Conservation (phyloP, 2,888 invertebrate genomes). For the Drosophila nigritarsus region DNA sequence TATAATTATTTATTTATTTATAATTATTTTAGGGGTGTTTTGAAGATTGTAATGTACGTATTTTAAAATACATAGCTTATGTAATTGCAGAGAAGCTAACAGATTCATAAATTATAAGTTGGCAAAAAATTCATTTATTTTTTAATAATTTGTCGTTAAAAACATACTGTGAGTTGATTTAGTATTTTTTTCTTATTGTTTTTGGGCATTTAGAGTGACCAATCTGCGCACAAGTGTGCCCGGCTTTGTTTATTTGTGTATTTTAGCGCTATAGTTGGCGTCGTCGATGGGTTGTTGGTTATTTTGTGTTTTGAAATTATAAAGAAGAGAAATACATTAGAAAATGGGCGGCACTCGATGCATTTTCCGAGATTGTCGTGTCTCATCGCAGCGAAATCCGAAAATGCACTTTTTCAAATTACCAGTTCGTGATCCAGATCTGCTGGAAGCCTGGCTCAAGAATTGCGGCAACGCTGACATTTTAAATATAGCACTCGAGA, state of each 20-base stretch:
- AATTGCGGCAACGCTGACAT: conserved; percentile 63
- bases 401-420: conserved; percentile 86
- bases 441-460: conserved; percentile 68
- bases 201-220: conserved; percentile 22
- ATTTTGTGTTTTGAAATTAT: conserved; percentile 2
- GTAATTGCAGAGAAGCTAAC: too few species aligned
- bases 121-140: not conserved
- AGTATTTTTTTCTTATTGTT: conserved; percentile 8
- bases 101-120: not conserved
- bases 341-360: conserved; percentile 86
- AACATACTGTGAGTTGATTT: not conserved
- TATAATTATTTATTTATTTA: not conserved
- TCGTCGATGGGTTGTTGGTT: conserved; percentile 7
- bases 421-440: conserved; percentile 82
- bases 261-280: conserved; percentile 6
- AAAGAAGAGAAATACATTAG: not conserved
- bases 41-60: not conserved
- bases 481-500: conserved; percentile 81
- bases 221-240: conserved; percentile 8
- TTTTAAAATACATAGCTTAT: not conserved
- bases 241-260: not conserved
- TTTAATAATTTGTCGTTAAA: not conserved
- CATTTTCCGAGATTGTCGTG: conserved; percentile 86
- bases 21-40: not conserved
- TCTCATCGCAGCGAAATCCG: conserved; percentile 83